A percentile compares a stretch with the other conserved stretches of the same genome.
Conservation (phyloP, 2,113 vertebrate species). For the Pelecanoides urinatrix region DNA sequence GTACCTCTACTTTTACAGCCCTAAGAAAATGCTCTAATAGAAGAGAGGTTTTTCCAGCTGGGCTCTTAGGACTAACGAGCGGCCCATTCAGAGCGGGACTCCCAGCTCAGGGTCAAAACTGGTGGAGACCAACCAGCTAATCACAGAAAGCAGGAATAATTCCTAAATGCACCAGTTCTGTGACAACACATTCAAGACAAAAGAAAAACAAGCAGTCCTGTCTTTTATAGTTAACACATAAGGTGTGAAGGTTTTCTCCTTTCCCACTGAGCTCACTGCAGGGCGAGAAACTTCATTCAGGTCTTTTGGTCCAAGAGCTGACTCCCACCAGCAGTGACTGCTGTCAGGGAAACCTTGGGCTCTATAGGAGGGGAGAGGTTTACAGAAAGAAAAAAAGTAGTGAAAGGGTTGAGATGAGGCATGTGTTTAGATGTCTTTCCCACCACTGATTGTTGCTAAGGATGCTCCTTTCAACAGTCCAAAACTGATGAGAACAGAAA, state of each 20-base stretch:
- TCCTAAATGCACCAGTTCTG: background rate
- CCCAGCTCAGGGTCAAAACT: background rate
- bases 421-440: background rate
- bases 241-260: background rate
- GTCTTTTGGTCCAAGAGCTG: background rate
- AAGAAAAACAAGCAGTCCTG: background rate
- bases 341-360: background rate
- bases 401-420: background rate
- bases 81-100: background rate
- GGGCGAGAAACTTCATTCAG: background rate
- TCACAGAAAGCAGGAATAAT: background rate
- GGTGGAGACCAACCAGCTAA: background rate
- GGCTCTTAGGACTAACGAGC: fast-evolving
- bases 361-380: background rate
- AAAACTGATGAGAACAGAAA: background rate
- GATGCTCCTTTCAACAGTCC: background rate
- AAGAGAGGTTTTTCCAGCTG: background rate
- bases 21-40: background rate
- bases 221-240: too few species aligned
- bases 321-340: background rate
- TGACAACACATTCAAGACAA: too few species aligned
- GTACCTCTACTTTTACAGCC: background rate
- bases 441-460: background rate
- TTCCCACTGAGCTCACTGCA: background rate
- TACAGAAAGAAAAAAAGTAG: background rate